Conservation (phyloP, 2,797 vertebrate genomes). For the Sebastes taczanowskii region DNA sequence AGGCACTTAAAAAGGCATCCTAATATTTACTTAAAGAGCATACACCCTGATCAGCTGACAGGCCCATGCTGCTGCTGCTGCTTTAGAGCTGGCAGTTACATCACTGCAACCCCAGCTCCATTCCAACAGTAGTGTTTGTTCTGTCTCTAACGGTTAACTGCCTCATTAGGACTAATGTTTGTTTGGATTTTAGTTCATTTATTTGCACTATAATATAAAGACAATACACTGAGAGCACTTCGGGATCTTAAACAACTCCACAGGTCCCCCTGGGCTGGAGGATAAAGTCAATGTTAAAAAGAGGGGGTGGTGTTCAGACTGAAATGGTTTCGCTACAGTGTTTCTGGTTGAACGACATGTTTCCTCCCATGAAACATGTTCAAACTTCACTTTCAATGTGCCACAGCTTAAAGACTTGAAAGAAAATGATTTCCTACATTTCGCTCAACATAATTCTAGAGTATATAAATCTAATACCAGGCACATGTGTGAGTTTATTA, state of each 20-base stretch:
- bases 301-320: not conserved
- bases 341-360: constrained; percentile 14
- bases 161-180: constrained; percentile 41
- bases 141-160: not conserved
- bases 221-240: constrained; percentile 10
- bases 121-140: constrained; percentile 19
- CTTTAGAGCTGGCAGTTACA: constrained; percentile 15
- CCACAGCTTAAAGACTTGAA: not conserved
- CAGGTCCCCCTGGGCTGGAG: not conserved
- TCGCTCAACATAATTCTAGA: not conserved
- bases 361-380: constrained; percentile 1
- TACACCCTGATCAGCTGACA: not conserved
- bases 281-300: constrained; percentile 16
- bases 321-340: not conserved
- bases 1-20: not conserved
- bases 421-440: not conserved
- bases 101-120: not conserved
- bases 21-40: constrained; percentile 11
- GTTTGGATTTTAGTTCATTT: constrained; percentile 32
- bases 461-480: not conserved
- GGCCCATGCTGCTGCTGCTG: not conserved
- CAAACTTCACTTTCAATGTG: not conserved
- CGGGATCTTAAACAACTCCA: not conserved
- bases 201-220: constrained; percentile 30
- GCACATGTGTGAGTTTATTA: constrained; percentile 7